Evolutionary conservation across 2,797 vertebrate species (phyloP).

Genomic region (Anguilla obscura): DNA sequence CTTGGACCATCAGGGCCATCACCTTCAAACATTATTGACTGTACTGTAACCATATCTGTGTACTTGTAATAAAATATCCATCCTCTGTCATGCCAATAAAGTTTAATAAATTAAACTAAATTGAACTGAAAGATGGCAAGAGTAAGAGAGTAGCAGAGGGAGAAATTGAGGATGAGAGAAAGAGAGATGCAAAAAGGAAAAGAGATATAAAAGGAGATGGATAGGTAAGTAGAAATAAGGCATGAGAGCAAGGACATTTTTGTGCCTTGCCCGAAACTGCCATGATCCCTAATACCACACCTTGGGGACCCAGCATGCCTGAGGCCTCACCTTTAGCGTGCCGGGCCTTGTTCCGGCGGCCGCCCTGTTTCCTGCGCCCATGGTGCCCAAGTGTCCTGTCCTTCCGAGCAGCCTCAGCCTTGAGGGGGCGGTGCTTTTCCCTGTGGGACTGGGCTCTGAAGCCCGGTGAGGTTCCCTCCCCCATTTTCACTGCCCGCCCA

Average conservation of each 20-base stretch:
- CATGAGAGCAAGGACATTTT: not conserved
- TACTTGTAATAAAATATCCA: not conserved
- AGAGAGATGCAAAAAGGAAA: too few species aligned
- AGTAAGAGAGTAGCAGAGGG: not conserved
- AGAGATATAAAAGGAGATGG: too few species aligned
- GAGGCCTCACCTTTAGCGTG: constrained; percentile 77
- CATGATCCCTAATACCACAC: not conserved
- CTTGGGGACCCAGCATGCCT: not conserved
- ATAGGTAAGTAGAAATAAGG: not conserved
- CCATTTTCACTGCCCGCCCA: constrained; percentile 55
- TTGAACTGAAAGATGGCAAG: not conserved
- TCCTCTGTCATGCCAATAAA: not conserved
- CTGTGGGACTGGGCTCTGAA: constrained; percentile 61
- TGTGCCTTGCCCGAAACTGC: not conserved
- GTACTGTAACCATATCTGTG: not conserved
- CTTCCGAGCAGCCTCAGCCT: constrained; percentile 67
- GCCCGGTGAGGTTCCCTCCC: constrained; percentile 63
- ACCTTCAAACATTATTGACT: not conserved
- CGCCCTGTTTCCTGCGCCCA: constrained; percentile 74
- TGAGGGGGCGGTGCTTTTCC: constrained; percentile 73
- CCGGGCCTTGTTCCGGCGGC: constrained; percentile 77
- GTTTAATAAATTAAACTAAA: not conserved
- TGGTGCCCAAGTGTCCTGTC: constrained; percentile 68
- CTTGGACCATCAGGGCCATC: too few species aligned
- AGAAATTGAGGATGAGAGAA: too few species aligned